Conservation (phyloP, 2,888 invertebrate genomes). For the Tillus elongatus region DNA sequence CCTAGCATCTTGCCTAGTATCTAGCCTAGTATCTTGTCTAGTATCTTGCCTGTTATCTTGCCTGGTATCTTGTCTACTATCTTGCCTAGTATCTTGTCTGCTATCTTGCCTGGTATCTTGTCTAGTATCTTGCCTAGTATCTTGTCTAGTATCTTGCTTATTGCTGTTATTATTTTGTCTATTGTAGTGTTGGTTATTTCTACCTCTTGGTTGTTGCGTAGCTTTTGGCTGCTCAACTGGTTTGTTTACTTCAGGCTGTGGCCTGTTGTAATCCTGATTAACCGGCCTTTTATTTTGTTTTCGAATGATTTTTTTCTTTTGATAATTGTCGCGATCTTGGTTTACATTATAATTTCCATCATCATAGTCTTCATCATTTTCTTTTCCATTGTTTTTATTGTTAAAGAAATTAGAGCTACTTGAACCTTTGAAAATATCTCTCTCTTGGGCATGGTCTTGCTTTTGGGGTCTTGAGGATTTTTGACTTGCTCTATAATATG, state of each 20-base stretch:
- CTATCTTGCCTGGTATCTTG: no score
- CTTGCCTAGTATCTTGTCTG: no score
- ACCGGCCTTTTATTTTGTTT: constrained; percentile 39
- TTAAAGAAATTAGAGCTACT: constrained; percentile 71
- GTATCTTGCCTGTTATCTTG: no score
- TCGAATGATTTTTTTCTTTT: constrained; percentile 39
- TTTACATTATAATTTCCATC: constrained; percentile 43
- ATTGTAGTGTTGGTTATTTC: constrained; percentile 1
- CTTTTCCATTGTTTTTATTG: constrained; percentile 52
- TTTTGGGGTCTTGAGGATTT: constrained; percentile 23
- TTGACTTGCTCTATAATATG: constrained; percentile 19
- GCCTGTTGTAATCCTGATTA: constrained; percentile 29
- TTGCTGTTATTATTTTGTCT: constrained; percentile 8
- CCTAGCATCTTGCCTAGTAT: no score
- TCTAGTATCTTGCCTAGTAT: no score
- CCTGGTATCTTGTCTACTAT: no score
- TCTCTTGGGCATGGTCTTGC: constrained; percentile 33
- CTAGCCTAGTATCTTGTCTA: no score
- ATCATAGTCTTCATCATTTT: constrained; percentile 47
- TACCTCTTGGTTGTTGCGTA: constrained; percentile 8
- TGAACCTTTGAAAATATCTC: constrained; percentile 59
- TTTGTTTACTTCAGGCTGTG: constrained; percentile 20
- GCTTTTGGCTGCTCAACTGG: constrained; percentile 35
- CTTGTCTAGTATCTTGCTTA: neutral
- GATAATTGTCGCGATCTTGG: constrained; percentile 38